Conservation (phyloP, 2,888 invertebrate genomes). For the Pyrocoelia pectoralis region DNA sequence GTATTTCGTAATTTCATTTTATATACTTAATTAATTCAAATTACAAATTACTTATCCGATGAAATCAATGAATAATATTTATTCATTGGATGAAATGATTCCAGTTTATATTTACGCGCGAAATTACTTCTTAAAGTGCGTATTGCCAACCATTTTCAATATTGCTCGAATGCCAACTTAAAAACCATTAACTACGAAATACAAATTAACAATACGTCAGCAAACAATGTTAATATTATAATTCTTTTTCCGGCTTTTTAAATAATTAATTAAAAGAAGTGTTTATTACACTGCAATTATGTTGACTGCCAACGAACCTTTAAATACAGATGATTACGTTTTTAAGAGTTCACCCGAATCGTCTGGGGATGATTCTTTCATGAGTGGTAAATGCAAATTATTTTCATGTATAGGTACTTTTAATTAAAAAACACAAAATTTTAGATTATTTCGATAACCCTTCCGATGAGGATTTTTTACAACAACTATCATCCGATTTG, state of each 20-base stretch:
- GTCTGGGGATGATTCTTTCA: slow-evolving; percentile 50
- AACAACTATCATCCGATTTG: slow-evolving; percentile 54
- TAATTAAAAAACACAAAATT: slow-evolving; percentile 21
- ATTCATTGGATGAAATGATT: too few species aligned
- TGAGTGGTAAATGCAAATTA: slow-evolving; percentile 46
- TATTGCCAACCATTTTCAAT: not conserved
- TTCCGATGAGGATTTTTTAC: slow-evolving; percentile 56
- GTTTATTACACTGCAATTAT: slow-evolving; percentile 35
- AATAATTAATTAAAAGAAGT: slow-evolving; percentile 13
- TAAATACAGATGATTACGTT: slow-evolving; percentile 48
- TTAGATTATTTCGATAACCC: slow-evolving; percentile 51
- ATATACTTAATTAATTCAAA: too few species aligned
- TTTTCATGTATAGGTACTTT: not conserved
- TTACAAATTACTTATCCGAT: too few species aligned
- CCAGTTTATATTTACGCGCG: too few species aligned
- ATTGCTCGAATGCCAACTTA: not conserved
- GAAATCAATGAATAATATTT: too few species aligned
- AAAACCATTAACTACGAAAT: not conserved
- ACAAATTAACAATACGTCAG: slow-evolving; percentile 24
- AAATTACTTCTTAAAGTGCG: too few species aligned
- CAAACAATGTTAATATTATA: slow-evolving; percentile 25
- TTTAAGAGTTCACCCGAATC: slow-evolving; percentile 55
- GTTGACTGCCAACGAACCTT: slow-evolving; percentile 51
- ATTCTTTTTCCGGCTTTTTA: slow-evolving; percentile 20
- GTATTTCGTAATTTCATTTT: too few species aligned